These are phyloP conservation scores for Labroides dimidiatus DNA, from an alignment of 2,797 vertebrate species.

Conservation along the genomic window DNA sequence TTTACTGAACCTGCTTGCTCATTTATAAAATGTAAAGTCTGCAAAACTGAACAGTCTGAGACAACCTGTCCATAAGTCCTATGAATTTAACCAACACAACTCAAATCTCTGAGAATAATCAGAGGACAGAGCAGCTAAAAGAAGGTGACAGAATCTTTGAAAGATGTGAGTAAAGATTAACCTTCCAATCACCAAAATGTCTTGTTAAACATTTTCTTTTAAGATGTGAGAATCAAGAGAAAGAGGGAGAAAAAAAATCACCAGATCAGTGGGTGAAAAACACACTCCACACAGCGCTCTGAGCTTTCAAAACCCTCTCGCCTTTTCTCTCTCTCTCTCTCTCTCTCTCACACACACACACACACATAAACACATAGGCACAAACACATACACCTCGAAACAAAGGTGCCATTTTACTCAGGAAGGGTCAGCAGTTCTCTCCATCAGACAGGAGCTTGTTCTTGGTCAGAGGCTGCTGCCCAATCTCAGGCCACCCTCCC, in stretches of 20 bases:
- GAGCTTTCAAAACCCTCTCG: conserved; percentile 65
- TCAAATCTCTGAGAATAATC: too few species aligned
- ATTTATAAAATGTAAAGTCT: not conserved
- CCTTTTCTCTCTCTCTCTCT: conserved; percentile 41
- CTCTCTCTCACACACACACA: conserved; percentile 35
- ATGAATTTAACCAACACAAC: too few species aligned
- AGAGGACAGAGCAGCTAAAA: not conserved
- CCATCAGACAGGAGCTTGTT: conserved; percentile 86
- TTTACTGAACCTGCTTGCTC: not conserved
- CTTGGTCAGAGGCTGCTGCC: conserved; percentile 84
- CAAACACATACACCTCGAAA: conserved; percentile 84
- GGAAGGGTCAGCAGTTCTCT: conserved; percentile 87
- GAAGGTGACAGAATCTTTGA: not conserved
- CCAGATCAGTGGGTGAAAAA: conserved; percentile 30
- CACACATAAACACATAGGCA: conserved; percentile 76
- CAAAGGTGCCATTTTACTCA: conserved; percentile 88
- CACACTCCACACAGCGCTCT: conserved; percentile 53
- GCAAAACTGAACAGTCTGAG: too few species aligned
- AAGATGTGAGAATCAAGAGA: conserved; percentile 9
- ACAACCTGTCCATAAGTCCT: too few species aligned
- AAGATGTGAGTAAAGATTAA: not conserved
- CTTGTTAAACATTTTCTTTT: not conserved
- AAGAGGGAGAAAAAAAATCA: conserved; percentile 41
- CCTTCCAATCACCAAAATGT: not conserved
- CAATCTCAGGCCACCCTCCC: conserved; percentile 82